Evolutionary conservation across 2,797 vertebrate species (phyloP).

Genomic region (Buphagus erythrorhynchus): DNA sequence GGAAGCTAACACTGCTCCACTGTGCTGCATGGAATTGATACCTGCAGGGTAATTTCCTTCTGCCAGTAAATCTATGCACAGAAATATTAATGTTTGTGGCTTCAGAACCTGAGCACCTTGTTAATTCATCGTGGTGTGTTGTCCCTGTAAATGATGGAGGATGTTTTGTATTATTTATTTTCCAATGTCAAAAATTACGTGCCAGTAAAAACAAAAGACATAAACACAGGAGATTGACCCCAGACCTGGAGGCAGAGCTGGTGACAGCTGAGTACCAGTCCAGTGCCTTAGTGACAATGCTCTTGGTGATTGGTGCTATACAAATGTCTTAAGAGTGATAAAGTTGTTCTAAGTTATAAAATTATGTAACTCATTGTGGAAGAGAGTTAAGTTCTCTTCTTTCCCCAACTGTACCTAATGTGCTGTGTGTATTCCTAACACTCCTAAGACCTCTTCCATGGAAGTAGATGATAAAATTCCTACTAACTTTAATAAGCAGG

Average conservation of each 20-base stretch:
- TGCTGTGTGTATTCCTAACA: not conserved
- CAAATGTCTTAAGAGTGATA: not conserved
- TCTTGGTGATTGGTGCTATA: slow-evolving; percentile 31
- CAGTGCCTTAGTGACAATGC: slow-evolving; percentile 32
- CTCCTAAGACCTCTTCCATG: not conserved
- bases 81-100: not conserved
- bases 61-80: slow-evolving; percentile 32
- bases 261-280: not conserved
- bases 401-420: not conserved
- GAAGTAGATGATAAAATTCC: not conserved
- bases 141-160: not conserved
- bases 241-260: not conserved
- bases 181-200: not conserved
- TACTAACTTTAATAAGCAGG: not conserved
- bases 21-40: not conserved
- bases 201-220: not conserved
- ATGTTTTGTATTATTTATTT: not conserved
- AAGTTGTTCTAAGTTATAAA: not conserved
- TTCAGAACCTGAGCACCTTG: not conserved
- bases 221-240: not conserved
- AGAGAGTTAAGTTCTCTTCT: not conserved
- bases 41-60: not conserved
- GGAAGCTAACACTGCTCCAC: not conserved
- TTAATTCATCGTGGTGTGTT: not conserved
- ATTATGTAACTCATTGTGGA: not conserved